These are phyloP conservation scores for Rhinoderma darwinii DNA, from an alignment of 2,113 vertebrate genomes.

Conservation along the genomic window DNA sequence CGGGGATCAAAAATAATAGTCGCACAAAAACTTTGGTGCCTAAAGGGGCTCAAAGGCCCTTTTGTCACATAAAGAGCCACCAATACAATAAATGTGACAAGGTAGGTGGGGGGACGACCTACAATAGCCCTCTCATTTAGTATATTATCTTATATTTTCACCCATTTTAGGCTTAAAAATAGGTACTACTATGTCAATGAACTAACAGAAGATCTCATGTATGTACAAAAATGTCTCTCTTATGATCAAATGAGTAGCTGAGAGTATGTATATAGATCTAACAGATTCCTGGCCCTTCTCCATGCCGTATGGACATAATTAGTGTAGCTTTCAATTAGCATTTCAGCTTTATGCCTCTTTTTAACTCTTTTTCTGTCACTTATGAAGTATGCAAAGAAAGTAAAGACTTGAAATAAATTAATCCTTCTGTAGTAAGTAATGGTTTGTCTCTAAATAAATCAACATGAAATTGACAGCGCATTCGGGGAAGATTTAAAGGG, in stretches of 20 bases:
- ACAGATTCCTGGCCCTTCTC: no score
- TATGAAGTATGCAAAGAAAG: neutral
- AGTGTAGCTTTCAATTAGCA: neutral
- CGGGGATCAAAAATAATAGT: neutral
- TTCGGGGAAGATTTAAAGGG: slow-evolving; percentile 40
- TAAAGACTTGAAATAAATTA: neutral
- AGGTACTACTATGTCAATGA: neutral
- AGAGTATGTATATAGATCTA: neutral
- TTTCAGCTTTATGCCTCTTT: neutral
- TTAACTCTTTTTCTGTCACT: neutral
- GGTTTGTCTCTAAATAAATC: slow-evolving; percentile 20
- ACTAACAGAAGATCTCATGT: neutral
- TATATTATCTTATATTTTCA: neutral
- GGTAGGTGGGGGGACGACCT: no score
- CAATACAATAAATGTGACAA: neutral
- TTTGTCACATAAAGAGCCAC: neutral
- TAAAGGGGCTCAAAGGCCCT: no score
- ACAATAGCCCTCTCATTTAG: no score
- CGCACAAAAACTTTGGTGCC: neutral
- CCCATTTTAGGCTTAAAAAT: neutral
- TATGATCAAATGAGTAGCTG: neutral
- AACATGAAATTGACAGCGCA: slow-evolving; percentile 18
- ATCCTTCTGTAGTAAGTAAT: neutral
- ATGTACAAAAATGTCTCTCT: neutral
- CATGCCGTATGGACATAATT: neutral